phyloP scores from a whole-genome alignment of 2,113 vertebrate genomes.

The Leiothrix lutea region DNA sequence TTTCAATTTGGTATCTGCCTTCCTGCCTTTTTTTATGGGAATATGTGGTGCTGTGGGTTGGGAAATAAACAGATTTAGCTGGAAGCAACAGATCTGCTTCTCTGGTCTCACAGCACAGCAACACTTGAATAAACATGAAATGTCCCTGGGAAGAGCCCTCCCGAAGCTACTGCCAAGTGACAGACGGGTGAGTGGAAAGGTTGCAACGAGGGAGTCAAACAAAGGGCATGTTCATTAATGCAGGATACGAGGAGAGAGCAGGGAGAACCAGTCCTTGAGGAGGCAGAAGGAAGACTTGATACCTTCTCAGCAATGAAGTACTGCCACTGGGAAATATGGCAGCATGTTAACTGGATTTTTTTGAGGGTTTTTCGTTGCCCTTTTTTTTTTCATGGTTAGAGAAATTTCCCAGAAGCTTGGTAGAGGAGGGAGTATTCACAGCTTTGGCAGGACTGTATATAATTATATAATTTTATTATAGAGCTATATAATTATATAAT shows the following conservation, averaged over 20 bases:
- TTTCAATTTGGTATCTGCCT: background rate
- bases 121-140: constrained; percentile 42
- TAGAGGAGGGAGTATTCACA: background rate
- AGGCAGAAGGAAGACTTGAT: background rate
- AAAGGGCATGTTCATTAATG: constrained; percentile 29
- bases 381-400: background rate
- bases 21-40: background rate
- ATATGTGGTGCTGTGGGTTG: background rate
- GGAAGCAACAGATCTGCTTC: constrained; percentile 9
- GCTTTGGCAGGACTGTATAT: background rate
- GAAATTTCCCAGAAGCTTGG: background rate
- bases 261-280: background rate
- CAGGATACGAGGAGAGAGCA: background rate
- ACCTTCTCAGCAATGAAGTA: background rate
- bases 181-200: constrained; percentile 42
- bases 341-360: background rate
- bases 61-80: constrained; percentile 27
- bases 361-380: accelerated
- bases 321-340: background rate
- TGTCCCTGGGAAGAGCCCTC: constrained; percentile 12
- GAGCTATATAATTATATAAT: background rate
- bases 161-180: background rate
- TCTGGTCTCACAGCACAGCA: constrained; percentile 26
- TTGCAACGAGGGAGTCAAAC: background rate
- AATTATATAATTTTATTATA: background rate